Percentiles rank a stretch among this genome's conserved stretches.
These are phyloP conservation scores for Podarcis muralis DNA, from an alignment of 2,113 vertebrate species.

Conservation along the genomic window DNA sequence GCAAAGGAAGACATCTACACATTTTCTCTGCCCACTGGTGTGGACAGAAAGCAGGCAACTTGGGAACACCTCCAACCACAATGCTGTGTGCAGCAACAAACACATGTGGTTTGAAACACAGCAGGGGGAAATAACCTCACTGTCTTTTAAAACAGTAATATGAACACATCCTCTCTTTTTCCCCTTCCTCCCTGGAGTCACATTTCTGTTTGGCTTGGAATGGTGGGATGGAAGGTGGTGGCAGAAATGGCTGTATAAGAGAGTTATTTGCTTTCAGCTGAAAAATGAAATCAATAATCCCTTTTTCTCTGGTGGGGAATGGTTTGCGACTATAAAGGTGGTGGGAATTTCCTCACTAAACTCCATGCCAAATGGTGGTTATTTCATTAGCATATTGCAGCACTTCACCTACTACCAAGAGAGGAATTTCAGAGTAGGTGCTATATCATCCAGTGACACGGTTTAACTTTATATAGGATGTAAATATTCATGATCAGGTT, in stretches of 20 bases:
- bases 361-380: accelerated
- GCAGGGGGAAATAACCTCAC: too few relatives aligned
- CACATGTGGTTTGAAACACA: too few relatives aligned
- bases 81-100: background rate
- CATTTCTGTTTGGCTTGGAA: background rate
- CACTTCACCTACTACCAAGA: background rate
- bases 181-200: background rate
- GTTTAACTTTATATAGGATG: background rate
- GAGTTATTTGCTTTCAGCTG: background rate
- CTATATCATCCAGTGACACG: background rate
- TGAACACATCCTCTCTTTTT: background rate
- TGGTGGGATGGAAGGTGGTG: background rate
- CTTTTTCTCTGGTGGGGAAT: slow-evolving; percentile 10
- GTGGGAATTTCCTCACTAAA: background rate
- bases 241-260: background rate
- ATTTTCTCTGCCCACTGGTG: too few relatives aligned
- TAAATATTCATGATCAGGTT: background rate
- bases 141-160: too few relatives aligned
- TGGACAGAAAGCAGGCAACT: too few relatives aligned
- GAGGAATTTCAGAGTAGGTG: background rate
- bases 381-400: background rate
- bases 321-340: background rate
- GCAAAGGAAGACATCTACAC: too few relatives aligned
- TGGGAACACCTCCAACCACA: background rate
- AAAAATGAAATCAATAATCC: slow-evolving; percentile 14